Conservation (phyloP, 2,113 vertebrate genomes). For the Macrotus californicus region DNA sequence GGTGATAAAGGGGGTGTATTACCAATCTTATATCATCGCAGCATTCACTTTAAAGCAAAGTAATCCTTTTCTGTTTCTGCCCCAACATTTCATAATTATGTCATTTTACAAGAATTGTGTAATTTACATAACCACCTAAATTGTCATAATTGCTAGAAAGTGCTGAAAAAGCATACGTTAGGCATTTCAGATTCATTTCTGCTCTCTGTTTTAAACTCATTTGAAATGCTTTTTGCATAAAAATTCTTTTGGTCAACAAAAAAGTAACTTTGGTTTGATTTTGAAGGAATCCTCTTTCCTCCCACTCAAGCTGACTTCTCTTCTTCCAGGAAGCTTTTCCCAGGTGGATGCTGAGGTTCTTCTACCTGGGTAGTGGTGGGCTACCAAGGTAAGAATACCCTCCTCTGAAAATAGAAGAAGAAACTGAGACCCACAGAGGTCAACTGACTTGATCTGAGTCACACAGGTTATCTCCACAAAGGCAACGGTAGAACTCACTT, state of each 20-base stretch:
- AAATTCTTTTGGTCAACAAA: slow-evolving; percentile 71
- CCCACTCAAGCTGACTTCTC: background rate
- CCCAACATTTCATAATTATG: slow-evolving; percentile 74
- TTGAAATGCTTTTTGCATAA: slow-evolving; percentile 60
- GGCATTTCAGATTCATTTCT: slow-evolving; percentile 74
- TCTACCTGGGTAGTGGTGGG: background rate
- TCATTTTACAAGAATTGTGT: slow-evolving; percentile 68
- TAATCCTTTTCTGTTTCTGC: slow-evolving; percentile 66
- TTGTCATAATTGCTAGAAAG: slow-evolving; percentile 76
- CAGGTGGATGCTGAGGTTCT: background rate
- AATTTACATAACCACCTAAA: slow-evolving; percentile 74
- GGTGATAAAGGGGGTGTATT: slow-evolving; percentile 42
- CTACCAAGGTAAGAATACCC: background rate
- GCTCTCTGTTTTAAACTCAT: slow-evolving; percentile 68
- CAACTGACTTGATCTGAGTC: background rate
- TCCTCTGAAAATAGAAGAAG: background rate
- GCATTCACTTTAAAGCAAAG: slow-evolving; percentile 57
- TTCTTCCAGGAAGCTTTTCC: background rate
- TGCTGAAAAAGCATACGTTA: slow-evolving; percentile 71
- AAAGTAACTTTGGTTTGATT: slow-evolving; percentile 66
- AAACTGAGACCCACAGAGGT: background rate
- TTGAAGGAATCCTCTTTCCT: slow-evolving; percentile 24
- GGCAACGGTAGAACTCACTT: background rate
- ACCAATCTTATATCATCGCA: slow-evolving; percentile 28
- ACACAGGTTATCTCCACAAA: background rate